Percentiles rank a stretch among this genome's conserved stretches.
Conservation (phyloP, 2,888 invertebrate species). For the Dryocosmus kuriphilus region DNA sequence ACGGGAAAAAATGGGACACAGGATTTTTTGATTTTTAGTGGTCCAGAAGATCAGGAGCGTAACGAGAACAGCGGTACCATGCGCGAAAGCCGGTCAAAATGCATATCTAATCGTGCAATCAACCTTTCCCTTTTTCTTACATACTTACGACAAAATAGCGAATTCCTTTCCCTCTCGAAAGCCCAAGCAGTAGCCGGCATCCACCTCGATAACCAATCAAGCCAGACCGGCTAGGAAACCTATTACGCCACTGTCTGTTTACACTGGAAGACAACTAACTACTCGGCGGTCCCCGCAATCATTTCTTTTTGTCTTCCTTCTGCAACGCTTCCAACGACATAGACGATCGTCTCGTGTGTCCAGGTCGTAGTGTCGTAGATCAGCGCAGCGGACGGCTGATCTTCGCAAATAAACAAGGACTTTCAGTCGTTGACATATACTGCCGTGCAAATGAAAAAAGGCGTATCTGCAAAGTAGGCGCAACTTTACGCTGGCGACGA, state of each 20-base stretch:
- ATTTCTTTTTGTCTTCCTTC: conserved; percentile 42
- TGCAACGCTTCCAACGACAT: conserved; percentile 20
- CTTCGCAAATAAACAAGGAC: conserved; percentile 30
- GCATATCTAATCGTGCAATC: conserved; percentile 71
- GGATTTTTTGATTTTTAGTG: background rate
- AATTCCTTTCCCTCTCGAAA: conserved; percentile 74
- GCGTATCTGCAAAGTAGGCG: no score
- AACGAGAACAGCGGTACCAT: conserved; percentile 49
- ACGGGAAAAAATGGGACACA: no score
- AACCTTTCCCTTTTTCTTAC: conserved; percentile 72
- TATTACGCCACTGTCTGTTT: conserved; percentile 73
- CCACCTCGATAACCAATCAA: conserved; percentile 75
- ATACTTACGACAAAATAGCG: conserved; percentile 71
- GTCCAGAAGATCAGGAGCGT: conserved; percentile 42
- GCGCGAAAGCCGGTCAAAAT: conserved; percentile 59
- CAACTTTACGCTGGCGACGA: no score
- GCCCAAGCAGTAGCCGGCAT: conserved; percentile 65
- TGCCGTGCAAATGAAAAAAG: no score
- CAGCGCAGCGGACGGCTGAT: conserved; percentile 26
- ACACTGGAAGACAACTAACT: conserved; percentile 71
- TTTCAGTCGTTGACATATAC: conserved; percentile 20
- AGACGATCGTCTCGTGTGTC: conserved; percentile 16
- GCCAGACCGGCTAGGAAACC: conserved; percentile 70
- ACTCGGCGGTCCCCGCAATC: conserved; percentile 54
- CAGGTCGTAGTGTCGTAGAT: conserved; percentile 29